These are phyloP conservation scores for Tapera naevia DNA, from an alignment of 2,797 vertebrate species.

Conservation along the genomic window DNA sequence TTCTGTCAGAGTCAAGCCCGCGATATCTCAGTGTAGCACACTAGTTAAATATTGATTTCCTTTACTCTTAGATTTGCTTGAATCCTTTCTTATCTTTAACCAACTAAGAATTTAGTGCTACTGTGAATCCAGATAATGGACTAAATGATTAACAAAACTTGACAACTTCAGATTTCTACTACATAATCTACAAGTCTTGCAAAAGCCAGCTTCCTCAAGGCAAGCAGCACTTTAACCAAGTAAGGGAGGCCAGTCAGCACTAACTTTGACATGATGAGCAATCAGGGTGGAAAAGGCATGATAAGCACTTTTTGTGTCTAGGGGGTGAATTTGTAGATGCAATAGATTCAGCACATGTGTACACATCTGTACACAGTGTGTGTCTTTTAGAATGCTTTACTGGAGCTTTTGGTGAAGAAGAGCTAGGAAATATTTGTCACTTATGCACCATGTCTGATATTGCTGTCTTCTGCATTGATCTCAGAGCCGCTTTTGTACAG, in stretches of 20 bases:
- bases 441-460: not conserved
- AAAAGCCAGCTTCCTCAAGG: constrained; percentile 22
- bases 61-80: not conserved
- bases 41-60: not conserved
- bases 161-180: not conserved
- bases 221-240: constrained; percentile 14
- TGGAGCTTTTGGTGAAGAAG: not conserved
- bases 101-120: not conserved
- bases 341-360: not conserved
- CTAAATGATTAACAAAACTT: constrained; percentile 39
- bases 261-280: not conserved
- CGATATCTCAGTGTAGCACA: not conserved
- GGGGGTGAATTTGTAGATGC: not conserved
- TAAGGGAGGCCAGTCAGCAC: not conserved
- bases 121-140: constrained; percentile 5
- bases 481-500: not conserved
- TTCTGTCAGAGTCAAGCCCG: not conserved
- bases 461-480: not conserved
- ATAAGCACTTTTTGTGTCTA: not conserved
- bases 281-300: not conserved
- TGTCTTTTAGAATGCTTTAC: not conserved
- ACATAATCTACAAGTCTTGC: constrained; percentile 1
- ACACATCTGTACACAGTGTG: not conserved
- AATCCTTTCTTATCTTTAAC: not conserved
- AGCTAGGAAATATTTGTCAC: not conserved